A percentile compares a stretch with the other conserved stretches of the same genome.
phyloP scores from a whole-genome alignment of 2,113 vertebrate species.

The Vimba vimba region DNA sequence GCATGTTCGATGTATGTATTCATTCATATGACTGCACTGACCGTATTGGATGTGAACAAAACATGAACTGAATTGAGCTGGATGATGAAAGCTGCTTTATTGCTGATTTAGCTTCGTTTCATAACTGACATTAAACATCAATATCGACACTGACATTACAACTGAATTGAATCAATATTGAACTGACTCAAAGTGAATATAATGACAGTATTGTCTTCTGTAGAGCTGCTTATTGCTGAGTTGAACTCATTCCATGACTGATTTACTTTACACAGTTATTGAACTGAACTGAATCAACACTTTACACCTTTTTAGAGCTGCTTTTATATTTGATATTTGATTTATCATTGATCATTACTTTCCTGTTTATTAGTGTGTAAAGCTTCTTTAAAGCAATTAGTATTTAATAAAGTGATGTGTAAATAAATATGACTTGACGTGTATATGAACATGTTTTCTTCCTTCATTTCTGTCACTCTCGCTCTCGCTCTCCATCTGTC shows the following conservation, averaged over 20 bases:
- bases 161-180: not conserved
- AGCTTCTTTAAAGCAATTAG: too few relatives aligned
- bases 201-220: not conserved
- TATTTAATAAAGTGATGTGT: too few relatives aligned
- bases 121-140: not conserved
- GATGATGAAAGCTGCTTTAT: not conserved
- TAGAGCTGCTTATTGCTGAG: too few relatives aligned
- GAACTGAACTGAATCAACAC: too few relatives aligned
- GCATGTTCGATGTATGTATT: not conserved
- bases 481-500: constrained; percentile 13
- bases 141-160: not conserved
- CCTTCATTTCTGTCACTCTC: not conserved
- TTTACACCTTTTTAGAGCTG: too few relatives aligned
- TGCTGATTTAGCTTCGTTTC: not conserved
- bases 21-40: too few relatives aligned
- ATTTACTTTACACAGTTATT: too few relatives aligned
- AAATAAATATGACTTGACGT: too few relatives aligned
- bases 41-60: not conserved
- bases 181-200: not conserved
- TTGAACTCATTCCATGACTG: too few relatives aligned
- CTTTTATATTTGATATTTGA: too few relatives aligned
- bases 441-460: not conserved
- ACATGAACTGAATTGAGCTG: not conserved
- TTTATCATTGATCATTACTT: too few relatives aligned
- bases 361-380: too few relatives aligned